Base-by-base conservation (phyloP, 2,797 vertebrate species). In the Heliangelus exortis region DNA sequence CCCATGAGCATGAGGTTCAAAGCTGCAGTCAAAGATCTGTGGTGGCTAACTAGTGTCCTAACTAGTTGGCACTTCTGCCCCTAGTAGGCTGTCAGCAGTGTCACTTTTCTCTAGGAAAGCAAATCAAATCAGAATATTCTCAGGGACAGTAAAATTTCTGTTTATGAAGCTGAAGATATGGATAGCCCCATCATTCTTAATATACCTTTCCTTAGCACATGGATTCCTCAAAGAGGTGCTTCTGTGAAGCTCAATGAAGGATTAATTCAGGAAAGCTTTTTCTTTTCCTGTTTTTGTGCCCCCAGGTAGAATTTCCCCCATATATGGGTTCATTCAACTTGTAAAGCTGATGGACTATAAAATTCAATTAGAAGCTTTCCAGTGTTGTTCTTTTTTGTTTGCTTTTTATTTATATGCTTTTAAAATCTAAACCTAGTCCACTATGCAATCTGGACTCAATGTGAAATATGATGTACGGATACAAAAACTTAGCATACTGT, bases 361-460 rank as follows among this genome's bases (percentile, higher is more conserved):
- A 90, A 41, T 87, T 90, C 55, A 84, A 73, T 78, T 88, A 90
- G 86, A 90, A 90, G 31, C 33, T 93, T 90, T 88, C 79, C 66
- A 72, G 3, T 34, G 54, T 53, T 23, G 3, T 74, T 71, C 17
- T 59, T 71, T 87, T 92, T 73, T 67, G 33, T 76, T 95, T 89
- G 57, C 41, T 67, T 78, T 89, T 90, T 82, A 36, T 90, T 86
- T 87, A 82, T 66, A 15, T 31, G 13, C 76, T 94, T 95, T 75
- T 26, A 81, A 85, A 82, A 51, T 90, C 79, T 62, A 68, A 93
- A 66, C 39, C 34, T 84, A 92, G 84, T 86, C 71, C 58, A 43
- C 71, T 82, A 10, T 76, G 75, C 76, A 95, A 45, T 95, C 87
- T 94, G 82, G 85, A 82, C 48, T 90, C 78, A 86, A 91, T 93